A percentile compares a stretch with the other conserved stretches of the same genome.
phyloP scores from a whole-genome alignment of 2,113 vertebrate species.

The Pluvianellus socialis region DNA sequence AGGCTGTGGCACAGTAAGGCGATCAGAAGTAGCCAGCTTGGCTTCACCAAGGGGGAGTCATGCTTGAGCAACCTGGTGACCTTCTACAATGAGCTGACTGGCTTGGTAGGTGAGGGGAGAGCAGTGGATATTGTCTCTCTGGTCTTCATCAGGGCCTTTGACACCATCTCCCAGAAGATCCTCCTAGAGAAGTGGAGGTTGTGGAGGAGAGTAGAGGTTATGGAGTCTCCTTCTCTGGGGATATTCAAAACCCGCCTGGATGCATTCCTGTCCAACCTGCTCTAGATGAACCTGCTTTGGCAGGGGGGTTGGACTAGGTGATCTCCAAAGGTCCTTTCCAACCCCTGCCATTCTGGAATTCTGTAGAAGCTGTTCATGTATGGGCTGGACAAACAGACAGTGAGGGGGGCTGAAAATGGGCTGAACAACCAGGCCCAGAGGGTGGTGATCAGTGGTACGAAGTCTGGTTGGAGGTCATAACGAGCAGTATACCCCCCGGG shows the following conservation, averaged over 20 bases:
- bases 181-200: not conserved
- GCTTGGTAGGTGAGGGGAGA: not conserved
- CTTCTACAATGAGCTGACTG: not conserved
- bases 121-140: too few relatives aligned
- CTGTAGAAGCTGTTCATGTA: not conserved
- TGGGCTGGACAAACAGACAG: not conserved
- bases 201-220: not conserved
- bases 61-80: not conserved
- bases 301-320: not conserved
- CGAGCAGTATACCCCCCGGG: not conserved
- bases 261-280: not conserved
- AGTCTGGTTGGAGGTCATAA: not conserved
- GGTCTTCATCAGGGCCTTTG: not conserved
- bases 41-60: not conserved
- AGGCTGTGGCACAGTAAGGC: too few relatives aligned
- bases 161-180: not conserved
- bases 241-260: not conserved
- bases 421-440: not conserved
- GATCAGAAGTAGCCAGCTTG: not conserved
- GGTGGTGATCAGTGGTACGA: not conserved
- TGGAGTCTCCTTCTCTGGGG: not conserved
- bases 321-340: not conserved
- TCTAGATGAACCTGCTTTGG: not conserved
- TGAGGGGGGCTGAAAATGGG: not conserved
- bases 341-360: not conserved